phyloP scores from a whole-genome alignment of 2,888 invertebrate species.

The Phymatocera aterrima region DNA sequence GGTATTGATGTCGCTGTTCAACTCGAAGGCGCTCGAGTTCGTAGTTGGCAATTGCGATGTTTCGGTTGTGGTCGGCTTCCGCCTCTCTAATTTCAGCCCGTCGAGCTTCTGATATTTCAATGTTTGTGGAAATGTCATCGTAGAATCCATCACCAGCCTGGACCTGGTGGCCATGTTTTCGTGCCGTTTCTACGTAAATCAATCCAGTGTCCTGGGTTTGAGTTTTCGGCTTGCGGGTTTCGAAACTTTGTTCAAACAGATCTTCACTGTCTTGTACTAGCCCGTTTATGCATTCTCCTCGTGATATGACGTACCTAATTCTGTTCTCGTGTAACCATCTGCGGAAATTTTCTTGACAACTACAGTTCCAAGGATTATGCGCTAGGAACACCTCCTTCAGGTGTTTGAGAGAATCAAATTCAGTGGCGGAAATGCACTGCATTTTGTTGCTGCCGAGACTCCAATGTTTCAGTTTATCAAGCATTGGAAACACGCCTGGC shows the following conservation, averaged over 20 bases:
- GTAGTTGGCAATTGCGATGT: background rate
- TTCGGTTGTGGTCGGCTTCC: background rate
- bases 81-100: background rate
- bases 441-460: conserved; percentile 58
- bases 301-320: conserved; percentile 59
- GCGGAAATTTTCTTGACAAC: conserved; percentile 55
- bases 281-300: conserved; percentile 50
- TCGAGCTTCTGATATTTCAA: background rate
- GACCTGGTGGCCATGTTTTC: background rate
- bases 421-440: conserved; percentile 55
- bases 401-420: conserved; percentile 52
- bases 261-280: background rate
- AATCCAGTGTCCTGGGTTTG: background rate
- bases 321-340: conserved; percentile 51
- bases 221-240: background rate
- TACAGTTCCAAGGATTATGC: conserved; percentile 63
- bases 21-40: background rate
- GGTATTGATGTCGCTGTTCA: background rate
- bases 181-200: background rate
- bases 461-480: conserved; percentile 56
- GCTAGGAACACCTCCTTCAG: conserved; percentile 57
- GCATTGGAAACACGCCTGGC: conserved; percentile 53
- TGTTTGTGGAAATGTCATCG: background rate
- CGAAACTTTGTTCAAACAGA: conserved; percentile 24
- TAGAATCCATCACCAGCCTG: background rate